Conservation (phyloP, 35 echinoderm and acorn worm species). For the Apostichopus parvimensis region DNA sequence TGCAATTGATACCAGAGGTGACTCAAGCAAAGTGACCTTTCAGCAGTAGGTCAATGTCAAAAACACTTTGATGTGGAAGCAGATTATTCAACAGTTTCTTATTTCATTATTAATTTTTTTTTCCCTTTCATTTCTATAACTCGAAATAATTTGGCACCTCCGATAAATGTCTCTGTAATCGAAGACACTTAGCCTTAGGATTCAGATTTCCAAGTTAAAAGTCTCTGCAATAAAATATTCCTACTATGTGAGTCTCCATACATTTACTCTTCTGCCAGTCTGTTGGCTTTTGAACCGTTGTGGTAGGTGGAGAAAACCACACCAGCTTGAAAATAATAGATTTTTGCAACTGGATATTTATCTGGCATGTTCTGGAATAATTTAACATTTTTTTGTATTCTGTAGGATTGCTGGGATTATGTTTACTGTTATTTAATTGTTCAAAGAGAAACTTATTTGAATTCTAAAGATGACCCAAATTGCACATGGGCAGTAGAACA, state of each 20-base stretch:
- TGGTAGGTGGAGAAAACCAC: slow-evolving; percentile 7
- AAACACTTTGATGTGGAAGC: background rate
- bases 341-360: slow-evolving; percentile 10
- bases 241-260: background rate
- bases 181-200: background rate
- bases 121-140: background rate
- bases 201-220: background rate
- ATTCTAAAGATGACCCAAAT: background rate
- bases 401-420: background rate
- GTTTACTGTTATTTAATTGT: background rate
- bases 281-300: slow-evolving; percentile 7
- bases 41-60: background rate
- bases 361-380: slow-evolving; percentile 5
- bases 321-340: slow-evolving; percentile 5
- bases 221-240: slow-evolving; percentile 4
- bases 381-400: background rate
- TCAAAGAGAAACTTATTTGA: background rate
- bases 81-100: background rate
- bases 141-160: background rate
- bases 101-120: background rate
- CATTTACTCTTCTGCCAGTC: background rate
- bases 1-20: background rate
- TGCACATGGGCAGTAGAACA: too few relatives aligned
- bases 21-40: background rate
- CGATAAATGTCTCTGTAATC: background rate